Conservation (phyloP, 2,888 invertebrate species). For the Melipona beecheii region DNA sequence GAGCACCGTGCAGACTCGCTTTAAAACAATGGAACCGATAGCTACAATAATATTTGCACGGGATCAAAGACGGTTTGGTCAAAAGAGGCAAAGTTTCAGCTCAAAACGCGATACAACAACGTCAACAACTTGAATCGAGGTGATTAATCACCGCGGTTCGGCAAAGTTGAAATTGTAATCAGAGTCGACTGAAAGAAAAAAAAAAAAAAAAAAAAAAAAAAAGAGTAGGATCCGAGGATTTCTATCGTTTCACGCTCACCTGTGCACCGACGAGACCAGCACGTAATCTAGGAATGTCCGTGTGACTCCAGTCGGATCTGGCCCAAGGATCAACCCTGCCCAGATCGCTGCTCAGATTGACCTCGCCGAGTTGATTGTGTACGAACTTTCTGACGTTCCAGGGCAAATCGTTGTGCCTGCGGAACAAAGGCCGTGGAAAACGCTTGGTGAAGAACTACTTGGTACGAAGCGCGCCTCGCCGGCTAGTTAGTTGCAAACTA, state of each 20-base stretch:
- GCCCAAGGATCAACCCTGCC: constrained; percentile 92
- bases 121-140: constrained; percentile 32
- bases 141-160: constrained; percentile 23
- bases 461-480: not conserved
- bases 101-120: constrained; percentile 32
- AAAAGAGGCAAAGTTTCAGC: constrained; percentile 21
- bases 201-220: no score
- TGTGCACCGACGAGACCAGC: constrained; percentile 95
- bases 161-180: constrained; percentile 23
- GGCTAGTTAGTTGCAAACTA: not conserved
- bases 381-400: constrained; percentile 96
- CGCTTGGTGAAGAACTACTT: not conserved
- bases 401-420: constrained; percentile 92
- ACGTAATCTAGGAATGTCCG: constrained; percentile 93
- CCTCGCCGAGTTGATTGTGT: constrained; percentile 87
- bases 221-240: not conserved
- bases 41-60: constrained; percentile 17
- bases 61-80: not conserved
- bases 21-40: not conserved
- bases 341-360: constrained; percentile 83
- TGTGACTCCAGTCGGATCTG: constrained; percentile 95
- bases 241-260: constrained; percentile 80
- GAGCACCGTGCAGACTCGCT: not conserved
- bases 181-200: constrained; percentile 23
- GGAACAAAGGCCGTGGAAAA: constrained; percentile 18